Percentiles rank a stretch among this genome's conserved stretches.
These are phyloP conservation scores for Polypedilum pembai DNA, from an alignment of 1,140 invertebrate species.

Conservation along the genomic window DNA sequence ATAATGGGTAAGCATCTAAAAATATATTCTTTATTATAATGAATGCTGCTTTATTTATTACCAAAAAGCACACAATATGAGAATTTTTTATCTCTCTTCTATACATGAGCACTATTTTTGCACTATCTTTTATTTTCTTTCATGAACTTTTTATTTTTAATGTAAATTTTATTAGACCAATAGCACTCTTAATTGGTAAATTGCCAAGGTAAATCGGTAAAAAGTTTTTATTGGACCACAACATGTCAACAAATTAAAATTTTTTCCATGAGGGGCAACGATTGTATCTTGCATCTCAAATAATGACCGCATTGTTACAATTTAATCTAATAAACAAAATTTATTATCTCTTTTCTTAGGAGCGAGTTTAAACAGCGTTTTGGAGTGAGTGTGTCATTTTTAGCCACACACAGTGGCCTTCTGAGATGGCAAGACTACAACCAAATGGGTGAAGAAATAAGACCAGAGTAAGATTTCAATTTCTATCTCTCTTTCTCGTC, in stretches of 20 bases:
- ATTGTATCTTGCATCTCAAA: too few relatives aligned
- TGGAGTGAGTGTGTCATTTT: slow-evolving; percentile 74
- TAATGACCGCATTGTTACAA: background rate
- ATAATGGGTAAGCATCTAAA: slow-evolving; percentile 53
- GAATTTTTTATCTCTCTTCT: background rate
- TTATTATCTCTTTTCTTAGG: slow-evolving; percentile 44
- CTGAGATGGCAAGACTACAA: slow-evolving; percentile 72
- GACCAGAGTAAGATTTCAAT: slow-evolving; percentile 36
- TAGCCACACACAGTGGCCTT: slow-evolving; percentile 81
- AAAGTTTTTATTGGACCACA: background rate
- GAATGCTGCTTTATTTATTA: slow-evolving; percentile 20
- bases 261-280: background rate
- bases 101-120: background rate
- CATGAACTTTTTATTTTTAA: slow-evolving; percentile 29
- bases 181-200: slow-evolving; percentile 72
- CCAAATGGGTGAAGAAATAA: slow-evolving; percentile 38
- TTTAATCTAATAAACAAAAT: background rate
- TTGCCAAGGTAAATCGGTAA: slow-evolving; percentile 69
- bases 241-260: background rate
- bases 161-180: slow-evolving; percentile 38
- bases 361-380: slow-evolving; percentile 73
- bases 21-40: background rate
- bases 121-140: slow-evolving; percentile 29
- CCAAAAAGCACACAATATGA: background rate
- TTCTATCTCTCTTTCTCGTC: slow-evolving; percentile 23